Conservation (phyloP, 2,113 vertebrate species). For the Proteles cristata region DNA sequence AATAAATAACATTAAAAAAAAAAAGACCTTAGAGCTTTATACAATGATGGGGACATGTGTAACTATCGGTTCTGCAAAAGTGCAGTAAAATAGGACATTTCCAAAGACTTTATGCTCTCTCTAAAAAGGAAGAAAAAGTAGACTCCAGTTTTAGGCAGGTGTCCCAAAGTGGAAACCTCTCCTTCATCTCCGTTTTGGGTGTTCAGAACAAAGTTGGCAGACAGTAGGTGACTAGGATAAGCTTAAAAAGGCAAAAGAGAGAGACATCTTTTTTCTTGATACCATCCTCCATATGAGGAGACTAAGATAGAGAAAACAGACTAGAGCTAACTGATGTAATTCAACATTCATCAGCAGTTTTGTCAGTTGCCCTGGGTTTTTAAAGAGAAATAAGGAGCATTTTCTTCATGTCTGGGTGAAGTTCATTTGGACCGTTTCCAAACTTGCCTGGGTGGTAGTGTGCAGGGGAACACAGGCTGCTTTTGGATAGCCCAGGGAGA, state of each 20-base stretch:
- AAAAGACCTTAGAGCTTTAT: neutral
- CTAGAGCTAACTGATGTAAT: neutral
- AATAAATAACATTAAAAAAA: no score
- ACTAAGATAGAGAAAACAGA: neutral
- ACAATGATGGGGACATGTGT: neutral
- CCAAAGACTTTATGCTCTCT: neutral
- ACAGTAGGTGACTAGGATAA: neutral
- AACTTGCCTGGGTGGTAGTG: neutral
- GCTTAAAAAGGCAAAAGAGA: neutral
- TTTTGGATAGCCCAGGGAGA: neutral
- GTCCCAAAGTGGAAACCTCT: neutral
- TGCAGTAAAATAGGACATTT: neutral
- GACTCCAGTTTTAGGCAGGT: neutral
- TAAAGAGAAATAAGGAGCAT: conserved; percentile 23
- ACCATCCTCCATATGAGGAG: neutral
- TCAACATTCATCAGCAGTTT: neutral
- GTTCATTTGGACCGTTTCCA: neutral
- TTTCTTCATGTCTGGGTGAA: neutral
- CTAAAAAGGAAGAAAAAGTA: neutral
- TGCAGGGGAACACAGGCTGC: neutral
- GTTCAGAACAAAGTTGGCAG: neutral
- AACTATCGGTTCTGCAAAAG: neutral
- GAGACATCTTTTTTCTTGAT: neutral
- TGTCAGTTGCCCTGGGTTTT: neutral
- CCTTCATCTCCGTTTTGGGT: neutral